Base-by-base conservation (phyloP, 2,113 vertebrate species). In the Piprites chloris region DNA sequence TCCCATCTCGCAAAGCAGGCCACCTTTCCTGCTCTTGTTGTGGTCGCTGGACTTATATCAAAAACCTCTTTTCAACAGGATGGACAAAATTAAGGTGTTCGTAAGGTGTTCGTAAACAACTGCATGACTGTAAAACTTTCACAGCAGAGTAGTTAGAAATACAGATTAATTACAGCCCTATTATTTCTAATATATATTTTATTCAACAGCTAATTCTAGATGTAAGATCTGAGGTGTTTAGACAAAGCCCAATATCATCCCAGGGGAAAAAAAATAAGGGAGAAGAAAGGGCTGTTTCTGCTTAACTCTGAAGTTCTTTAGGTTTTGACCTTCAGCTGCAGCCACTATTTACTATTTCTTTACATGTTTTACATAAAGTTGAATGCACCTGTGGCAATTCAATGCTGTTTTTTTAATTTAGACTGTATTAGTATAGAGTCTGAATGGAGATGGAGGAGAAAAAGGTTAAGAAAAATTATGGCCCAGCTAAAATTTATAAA, bases 401-500 rank as follows among this genome's bases (percentile, higher is more conserved):
- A 96, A 93, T 94, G 81, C 77, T 94, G 73, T 81, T 94, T 96
- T 94, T 95, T 94, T 68, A 94, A 95, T 97, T 90, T 97, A 59
- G 44, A 53, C 86, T 85, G 47, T 71, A 69, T 94, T 90, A 87
- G 47, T 96, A 28, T 80, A 95, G 95, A 77, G 85, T 85, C 95
- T 97, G 94, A 97, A 92, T 95, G 90, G 95, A 97, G 95, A 90
- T 50, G 20, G 86, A 97, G 83, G 87, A 96, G 91, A 97, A 97
- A 96, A 98, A 97, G 93, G 96, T 98, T 98, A 98, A 97, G 96
- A 97, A 98, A 97, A 96, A 97, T 81, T 97, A 95, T 96, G 97
- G 97, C 98, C 98, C 97, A 98, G 98, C 97, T 97, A 97, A 98
- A 97, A 98, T 98, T 98, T 98, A 98, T 98, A 98, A 98, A 98